Conservation (phyloP, 2,113 vertebrate species). For the Bettongia penicillata region DNA sequence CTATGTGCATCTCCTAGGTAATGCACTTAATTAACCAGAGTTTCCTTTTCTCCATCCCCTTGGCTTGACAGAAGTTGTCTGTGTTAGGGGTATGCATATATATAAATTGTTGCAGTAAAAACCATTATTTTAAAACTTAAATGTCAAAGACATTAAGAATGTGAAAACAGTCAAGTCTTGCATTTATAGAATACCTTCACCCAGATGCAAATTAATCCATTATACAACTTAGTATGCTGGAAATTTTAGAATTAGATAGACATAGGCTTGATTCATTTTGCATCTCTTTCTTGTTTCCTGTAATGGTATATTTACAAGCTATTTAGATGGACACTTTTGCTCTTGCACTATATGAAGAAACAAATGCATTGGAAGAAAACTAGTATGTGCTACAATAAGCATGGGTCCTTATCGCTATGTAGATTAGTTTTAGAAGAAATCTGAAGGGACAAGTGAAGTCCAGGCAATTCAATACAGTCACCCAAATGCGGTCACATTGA, state of each 20-base stretch:
- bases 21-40: slow-evolving; percentile 22
- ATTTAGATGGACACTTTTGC: slow-evolving; percentile 1
- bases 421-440: background rate
- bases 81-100: background rate
- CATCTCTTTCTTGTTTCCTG: slow-evolving; percentile 23
- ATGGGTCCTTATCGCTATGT: background rate
- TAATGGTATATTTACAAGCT: background rate
- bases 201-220: slow-evolving; percentile 6
- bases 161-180: background rate
- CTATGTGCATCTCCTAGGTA: slow-evolving; percentile 46
- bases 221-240: background rate
- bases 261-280: background rate
- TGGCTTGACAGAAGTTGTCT: slow-evolving; percentile 5
- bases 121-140: slow-evolving; percentile 19
- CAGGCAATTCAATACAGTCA: background rate
- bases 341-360: slow-evolving; percentile 24
- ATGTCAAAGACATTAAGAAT: background rate
- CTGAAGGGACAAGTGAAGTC: background rate
- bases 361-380: background rate
- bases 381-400: background rate
- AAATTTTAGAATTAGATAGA: background rate
- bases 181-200: slow-evolving; percentile 13
- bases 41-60: background rate
- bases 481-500: background rate
- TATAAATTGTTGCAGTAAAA: background rate